Evolutionary conservation across 1,140 invertebrate species (phyloP).

Genomic region (Melitaea cinxia): DNA sequence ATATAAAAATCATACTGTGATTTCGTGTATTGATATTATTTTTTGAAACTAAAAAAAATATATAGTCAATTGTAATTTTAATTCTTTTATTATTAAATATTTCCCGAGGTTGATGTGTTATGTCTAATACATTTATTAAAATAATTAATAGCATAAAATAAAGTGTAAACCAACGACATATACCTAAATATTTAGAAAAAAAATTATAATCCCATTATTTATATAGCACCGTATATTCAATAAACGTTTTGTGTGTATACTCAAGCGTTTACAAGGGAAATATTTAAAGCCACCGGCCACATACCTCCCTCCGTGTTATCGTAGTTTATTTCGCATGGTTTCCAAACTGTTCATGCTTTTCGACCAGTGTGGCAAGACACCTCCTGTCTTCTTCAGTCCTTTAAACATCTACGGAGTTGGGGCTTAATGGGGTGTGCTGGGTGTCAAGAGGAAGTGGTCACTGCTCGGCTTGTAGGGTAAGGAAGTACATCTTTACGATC

Average conservation of each 20-base stretch:
- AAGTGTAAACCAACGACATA: too few relatives aligned
- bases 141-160: too few relatives aligned
- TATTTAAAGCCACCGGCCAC: constrained; percentile 57
- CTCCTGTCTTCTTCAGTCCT: constrained; percentile 14
- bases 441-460: constrained; percentile 46
- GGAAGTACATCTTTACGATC: constrained; percentile 66
- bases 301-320: constrained; percentile 59
- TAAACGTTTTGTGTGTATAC: constrained; percentile 20
- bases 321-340: constrained; percentile 65
- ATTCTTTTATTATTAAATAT: too few relatives aligned
- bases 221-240: constrained; percentile 2
- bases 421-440: constrained; percentile 27
- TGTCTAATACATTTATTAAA: too few relatives aligned
- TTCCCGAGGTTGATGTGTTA: too few relatives aligned
- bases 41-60: too few relatives aligned
- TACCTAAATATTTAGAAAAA: too few relatives aligned
- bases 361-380: constrained; percentile 14
- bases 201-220: not conserved
- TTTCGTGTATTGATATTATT: too few relatives aligned
- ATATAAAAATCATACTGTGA: too few relatives aligned
- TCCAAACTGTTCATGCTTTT: constrained; percentile 48
- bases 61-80: too few relatives aligned
- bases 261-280: constrained; percentile 40
- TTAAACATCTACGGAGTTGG: not conserved
- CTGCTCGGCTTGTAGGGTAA: constrained; percentile 49